Base-by-base conservation (phyloP, 2,888 invertebrate genomes). In the Plemyria rubiginata region DNA sequence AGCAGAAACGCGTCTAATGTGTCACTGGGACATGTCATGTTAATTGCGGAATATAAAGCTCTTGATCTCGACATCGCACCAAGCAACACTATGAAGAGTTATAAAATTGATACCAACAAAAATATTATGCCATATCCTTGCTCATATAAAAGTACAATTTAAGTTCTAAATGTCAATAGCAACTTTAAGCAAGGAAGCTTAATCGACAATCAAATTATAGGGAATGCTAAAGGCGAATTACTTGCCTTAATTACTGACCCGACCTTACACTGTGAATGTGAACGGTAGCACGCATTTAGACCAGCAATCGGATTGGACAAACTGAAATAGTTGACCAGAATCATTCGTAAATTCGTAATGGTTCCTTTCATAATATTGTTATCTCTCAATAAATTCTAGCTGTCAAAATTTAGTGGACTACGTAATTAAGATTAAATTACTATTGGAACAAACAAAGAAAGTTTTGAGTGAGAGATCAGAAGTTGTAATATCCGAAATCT, bases 241-340 rank as follows among this genome's bases (percentile, higher is more conserved):
- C 60, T 57, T 13, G 36, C 40, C 65, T 63, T 70, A 67, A 73
- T 75, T 28, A 60, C 7, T 70, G 68, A 64, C 62, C 64, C 60
- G 72, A 74, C 81, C 79, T 82, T 78, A 77, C 70, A 72, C 70
- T 79, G 77, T 76, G 78, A 77, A 77, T 76, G 76, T 73, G 73
- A 77, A 73, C 54, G 69, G 68, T 66, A 68, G 59, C 60, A 51
- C 36, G 65, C 54, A 59, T 48, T 48, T 38, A 60, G 49, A 54
- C 38, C 45, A 13, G 49, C 41, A 40, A 52, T 53, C 41, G 22
- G 56, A 52, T 53, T 36, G 22, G 56, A 58, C 50, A 29, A 62
- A 58, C 51, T 54, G 49, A 50, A 46, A 45, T 15, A 57, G 28
- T 54, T 56, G 52, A 22, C 6, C 16, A 15, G 22, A 16, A n/a